Evolutionary conservation across 2,113 vertebrate species (phyloP).

Genomic region (Nibea coibor): DNA sequence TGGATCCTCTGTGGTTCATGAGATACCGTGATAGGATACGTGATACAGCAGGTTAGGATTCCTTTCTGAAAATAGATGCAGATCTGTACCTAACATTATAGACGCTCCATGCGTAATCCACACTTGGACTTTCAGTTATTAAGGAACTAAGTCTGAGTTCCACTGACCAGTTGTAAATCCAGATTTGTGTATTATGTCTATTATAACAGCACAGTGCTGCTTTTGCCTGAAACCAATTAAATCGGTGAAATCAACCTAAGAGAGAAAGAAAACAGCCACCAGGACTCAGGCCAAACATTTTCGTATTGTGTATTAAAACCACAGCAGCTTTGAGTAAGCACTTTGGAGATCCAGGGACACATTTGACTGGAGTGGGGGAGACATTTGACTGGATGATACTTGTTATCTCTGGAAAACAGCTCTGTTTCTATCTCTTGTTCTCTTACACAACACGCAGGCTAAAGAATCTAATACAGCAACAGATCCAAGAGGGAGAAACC

Average conservation of each 20-base stretch:
- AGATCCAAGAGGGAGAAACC: not conserved
- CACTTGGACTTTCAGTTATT: not conserved
- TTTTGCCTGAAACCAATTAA: not conserved
- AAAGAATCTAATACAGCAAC: not conserved
- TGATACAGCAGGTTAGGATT: not conserved
- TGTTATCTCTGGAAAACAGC: conserved; percentile 46
- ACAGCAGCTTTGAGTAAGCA: conserved; percentile 28
- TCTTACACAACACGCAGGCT: not conserved
- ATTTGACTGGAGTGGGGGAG: conserved; percentile 26
- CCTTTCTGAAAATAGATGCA: not conserved
- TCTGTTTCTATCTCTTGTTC: conserved; percentile 25
- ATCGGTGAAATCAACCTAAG: conserved; percentile 18
- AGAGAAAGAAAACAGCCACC: not conserved
- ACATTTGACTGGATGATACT: conserved; percentile 43
- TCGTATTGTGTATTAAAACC: conserved; percentile 29
- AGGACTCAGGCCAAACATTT: not conserved
- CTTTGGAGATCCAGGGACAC: conserved; percentile 48
- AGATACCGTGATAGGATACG: not conserved
- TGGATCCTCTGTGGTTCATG: not conserved
- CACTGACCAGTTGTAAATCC: not conserved
- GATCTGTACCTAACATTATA: not conserved
- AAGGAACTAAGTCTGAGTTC: not conserved
- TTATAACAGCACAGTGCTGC: no score
- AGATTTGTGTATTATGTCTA: not conserved
- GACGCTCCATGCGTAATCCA: not conserved